Base-by-base conservation (phyloP, 2,113 vertebrate species). In the Chelonoidis abingdonii region DNA sequence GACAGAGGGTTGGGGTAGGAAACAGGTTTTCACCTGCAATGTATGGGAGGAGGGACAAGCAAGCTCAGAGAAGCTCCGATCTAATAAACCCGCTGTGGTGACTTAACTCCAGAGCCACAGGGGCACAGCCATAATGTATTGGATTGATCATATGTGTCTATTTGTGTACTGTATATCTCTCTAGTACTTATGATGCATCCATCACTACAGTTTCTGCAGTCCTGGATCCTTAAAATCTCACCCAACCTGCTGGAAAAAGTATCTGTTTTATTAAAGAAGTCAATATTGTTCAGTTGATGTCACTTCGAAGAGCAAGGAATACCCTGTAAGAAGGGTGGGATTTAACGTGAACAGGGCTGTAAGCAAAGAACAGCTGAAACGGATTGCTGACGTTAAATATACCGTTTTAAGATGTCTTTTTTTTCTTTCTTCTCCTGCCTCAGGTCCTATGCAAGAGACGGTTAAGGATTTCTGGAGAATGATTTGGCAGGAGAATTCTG, bases 401-500 rank as follows among this genome's bases (percentile, higher is more conserved):
- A 0, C 31, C 83, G 56, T 84, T 65, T 72, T 85, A 88, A 94
- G 59, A 50, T 89, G 80, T 88, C 57, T 10, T 88, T 90, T 90
- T 94, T 94, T 92, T 53, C 57, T 88, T 81, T 95, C 86, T 89
- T 85, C 79, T 95, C 44, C 86, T 87, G 41, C 94, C 91, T 87
- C 96, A 99, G 99, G 99, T 90, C 99, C 99, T 0, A 99, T 99
- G 99, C 99, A 99, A 94, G 99, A 99, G 98, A 99, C 99, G 0
- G 99, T 99, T 89, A 99, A 99, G 97, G 99, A 99, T 98, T 99
- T 99, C 95, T 99, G 99, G 99, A 99, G 99, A 96, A 99, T 99
- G 99, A 99, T 99, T 93, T 99, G 99, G 99, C 99, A 99, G 95
- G 99, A 99, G 96, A 99, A 99, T 97, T 99, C 99, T 0, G 99